Evolutionary conservation across 2,113 vertebrate genomes (phyloP), one percentile per base, ranked within the genome.

Genomic region (Myotis yumanensis): DNA sequence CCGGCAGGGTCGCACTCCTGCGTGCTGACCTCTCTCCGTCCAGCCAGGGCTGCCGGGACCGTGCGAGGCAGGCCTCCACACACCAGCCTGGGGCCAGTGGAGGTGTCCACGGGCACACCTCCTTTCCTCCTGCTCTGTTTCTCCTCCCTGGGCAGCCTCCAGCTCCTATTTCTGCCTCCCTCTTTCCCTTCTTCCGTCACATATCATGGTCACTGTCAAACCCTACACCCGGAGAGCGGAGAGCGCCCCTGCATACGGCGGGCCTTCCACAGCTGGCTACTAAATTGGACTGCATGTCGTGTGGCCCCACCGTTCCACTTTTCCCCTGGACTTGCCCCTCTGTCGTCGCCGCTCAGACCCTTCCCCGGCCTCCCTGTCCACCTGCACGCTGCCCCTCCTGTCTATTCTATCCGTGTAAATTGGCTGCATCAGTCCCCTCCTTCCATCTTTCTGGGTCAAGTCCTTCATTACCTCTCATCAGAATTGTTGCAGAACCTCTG

Each of bases 1-100:
- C 73, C 37, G 8, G 4, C 18, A 0, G 4, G 20, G 32, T 28
- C 0, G 2, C 40, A 12, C 16, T n/a, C 20, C 15, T 14, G 20
- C 1, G 0, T 16, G 40, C 10, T 1, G 22, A 37, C 4, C 48
- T 28, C 4, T 7, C 10, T 35, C 35, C 0, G 7, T 40, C 18
- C 25, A 15, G 57, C 66, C 46, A 17, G 37, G 30, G 57, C 17
- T 0, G 16, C 51, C 5, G 51, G 35, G 11, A n/a, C 73, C 1
- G 83, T 8, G 68, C 69, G 35, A 28, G 69, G n/a, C 25, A 12
- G 43, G 52, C 54, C 68, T 73, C n/a, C 43, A 11, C 37, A 3
- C 2, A 2, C 14, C 54, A 62, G 12, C 73, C n/a, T 16, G 69
- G 52, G 72, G 68, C 25, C 37, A 2, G 22, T 0, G 43, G 48